Evolutionary conservation across 2,888 invertebrate species (phyloP).

Genomic region (Oscheius sp.): DNA sequence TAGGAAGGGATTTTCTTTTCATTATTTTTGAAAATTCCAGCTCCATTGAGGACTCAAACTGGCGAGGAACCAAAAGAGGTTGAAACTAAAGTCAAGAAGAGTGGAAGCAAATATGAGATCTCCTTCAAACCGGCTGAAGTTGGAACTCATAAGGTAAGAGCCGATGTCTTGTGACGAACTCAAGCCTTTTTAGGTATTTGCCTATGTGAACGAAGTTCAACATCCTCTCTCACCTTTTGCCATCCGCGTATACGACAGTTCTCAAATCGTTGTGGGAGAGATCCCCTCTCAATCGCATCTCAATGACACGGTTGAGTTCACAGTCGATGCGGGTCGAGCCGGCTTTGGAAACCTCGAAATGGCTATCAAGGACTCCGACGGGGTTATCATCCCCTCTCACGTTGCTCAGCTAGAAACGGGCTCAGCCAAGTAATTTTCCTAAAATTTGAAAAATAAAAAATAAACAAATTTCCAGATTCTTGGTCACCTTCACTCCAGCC

Average conservation of each 20-base stretch:
- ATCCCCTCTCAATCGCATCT: slow-evolving; percentile 87
- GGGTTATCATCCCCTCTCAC: slow-evolving; percentile 76
- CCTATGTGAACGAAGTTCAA: slow-evolving; percentile 63
- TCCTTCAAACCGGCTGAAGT: slow-evolving; percentile 86
- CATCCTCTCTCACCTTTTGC: slow-evolving; percentile 68
- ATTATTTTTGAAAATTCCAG: slow-evolving; percentile 32
- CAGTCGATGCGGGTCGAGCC: slow-evolving; percentile 91
- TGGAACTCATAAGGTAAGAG: slow-evolving; percentile 74
- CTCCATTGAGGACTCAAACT: slow-evolving; percentile 36
- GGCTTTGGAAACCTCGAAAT: slow-evolving; percentile 94
- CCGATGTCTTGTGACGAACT: neutral
- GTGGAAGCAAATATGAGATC: slow-evolving; percentile 67
- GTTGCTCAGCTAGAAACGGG: slow-evolving; percentile 69
- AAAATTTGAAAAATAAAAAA: neutral
- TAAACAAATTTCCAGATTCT: slow-evolving; percentile 73
- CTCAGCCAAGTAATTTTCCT: slow-evolving; percentile 74
- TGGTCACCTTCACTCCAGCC: slow-evolving; percentile 93
- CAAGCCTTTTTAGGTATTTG: slow-evolving; percentile 38
- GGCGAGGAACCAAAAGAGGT: slow-evolving; percentile 45
- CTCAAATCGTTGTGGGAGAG: slow-evolving; percentile 91
- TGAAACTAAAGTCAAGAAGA: slow-evolving; percentile 63
- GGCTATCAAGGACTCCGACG: slow-evolving; percentile 88
- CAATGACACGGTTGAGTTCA: slow-evolving; percentile 75
- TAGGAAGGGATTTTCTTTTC: slow-evolving; percentile 25
- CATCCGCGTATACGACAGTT: slow-evolving; percentile 75